Evolutionary conservation across 2,113 vertebrate species (phyloP), one percentile per base, ranked within the genome.

Genomic region (Lethenteron camtschaticum): DNA sequence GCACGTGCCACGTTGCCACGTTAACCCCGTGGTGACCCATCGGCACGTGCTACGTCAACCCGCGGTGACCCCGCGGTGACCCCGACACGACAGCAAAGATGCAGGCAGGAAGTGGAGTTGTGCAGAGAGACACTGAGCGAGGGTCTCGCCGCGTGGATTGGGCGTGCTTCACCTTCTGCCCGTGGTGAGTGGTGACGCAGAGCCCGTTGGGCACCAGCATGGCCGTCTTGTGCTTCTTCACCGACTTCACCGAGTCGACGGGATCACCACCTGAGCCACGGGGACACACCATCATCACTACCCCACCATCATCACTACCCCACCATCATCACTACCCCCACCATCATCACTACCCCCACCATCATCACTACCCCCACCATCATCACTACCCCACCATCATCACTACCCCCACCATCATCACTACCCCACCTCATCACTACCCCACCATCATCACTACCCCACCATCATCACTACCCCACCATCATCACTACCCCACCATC

Each of bases 211-310:
- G 91, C 69, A 96, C 83, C 56, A 96, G 82, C 57, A 90, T 83
- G 0, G 87, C 91, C 0, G 91, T 89, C 79, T 87, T 94, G 79
- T 95, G 89, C 77, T 96, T 96, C 76, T 95, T 96, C 69, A 96
- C 85, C 77, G 88, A 80, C 70, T 87, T 81, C 7, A 95, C 88
- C 0, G 91, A 94, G 8, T 85, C 78, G 9, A 95, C 85, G 0
- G 90, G 75, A 94, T 87, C 16, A 84, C 85, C 68, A 95, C 91
- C 91, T 96, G 59, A 9, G 2, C 59, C 1, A 69, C 6, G 41
- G 41, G 41, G 41, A 41, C 41, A 41, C 41, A 41, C 41, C 41
- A 41, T 41, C 6, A 41, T 41, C 41, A 41, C 41, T 6, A 5
- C 41, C 41, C 41, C 41, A 41, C 41, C 41, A 41, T 41, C 41